phyloP scores from a whole-genome alignment of 2,113 vertebrate species.

The Channa maculata region DNA sequence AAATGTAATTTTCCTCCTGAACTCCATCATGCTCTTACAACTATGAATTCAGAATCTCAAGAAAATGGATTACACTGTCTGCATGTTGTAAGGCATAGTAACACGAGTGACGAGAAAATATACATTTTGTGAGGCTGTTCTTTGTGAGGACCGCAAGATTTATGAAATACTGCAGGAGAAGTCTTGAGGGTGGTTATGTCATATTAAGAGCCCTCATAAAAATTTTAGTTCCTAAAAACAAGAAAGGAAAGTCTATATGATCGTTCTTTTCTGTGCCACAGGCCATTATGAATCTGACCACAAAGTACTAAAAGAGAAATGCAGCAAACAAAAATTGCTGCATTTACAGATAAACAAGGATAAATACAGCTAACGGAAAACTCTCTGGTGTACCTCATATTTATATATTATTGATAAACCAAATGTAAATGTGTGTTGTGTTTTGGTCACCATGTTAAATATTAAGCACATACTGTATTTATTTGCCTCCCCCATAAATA shows the following conservation, averaged over 20 bases:
- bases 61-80: constrained; percentile 68
- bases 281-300: constrained; percentile 43
- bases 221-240: constrained; percentile 59
- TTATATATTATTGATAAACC: constrained; percentile 51
- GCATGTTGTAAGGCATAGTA: constrained; percentile 51
- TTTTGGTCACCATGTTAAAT: constrained; percentile 54
- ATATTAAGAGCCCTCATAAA: constrained; percentile 64
- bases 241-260: constrained; percentile 37
- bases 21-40: constrained; percentile 72
- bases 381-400: background rate
- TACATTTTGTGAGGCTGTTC: constrained; percentile 48
- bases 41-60: constrained; percentile 64
- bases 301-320: constrained; percentile 16
- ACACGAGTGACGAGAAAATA: constrained; percentile 70
- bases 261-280: constrained; percentile 20
- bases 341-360: constrained; percentile 37
- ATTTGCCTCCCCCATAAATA: constrained; percentile 21
- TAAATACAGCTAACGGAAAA: constrained; percentile 2
- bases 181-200: constrained; percentile 63
- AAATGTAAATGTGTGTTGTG: constrained; percentile 36
- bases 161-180: constrained; percentile 50
- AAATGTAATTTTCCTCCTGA: constrained; percentile 72
- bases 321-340: constrained; percentile 31
- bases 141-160: constrained; percentile 61
- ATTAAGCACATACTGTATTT: constrained; percentile 54